Evolutionary conservation across 2,797 vertebrate species (phyloP).

Genomic region (Pelochelys cantorii): DNA sequence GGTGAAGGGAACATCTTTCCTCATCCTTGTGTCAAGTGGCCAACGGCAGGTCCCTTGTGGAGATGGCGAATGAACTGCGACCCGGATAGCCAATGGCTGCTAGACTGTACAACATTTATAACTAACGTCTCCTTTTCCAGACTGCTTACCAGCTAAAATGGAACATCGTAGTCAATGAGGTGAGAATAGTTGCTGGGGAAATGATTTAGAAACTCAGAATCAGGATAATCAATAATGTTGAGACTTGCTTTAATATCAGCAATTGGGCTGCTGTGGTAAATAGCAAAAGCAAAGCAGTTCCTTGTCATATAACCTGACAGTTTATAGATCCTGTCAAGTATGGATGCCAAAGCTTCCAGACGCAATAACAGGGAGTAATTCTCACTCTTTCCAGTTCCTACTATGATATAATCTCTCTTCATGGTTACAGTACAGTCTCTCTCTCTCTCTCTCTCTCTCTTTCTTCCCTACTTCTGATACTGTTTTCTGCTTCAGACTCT

Average conservation of each 20-base stretch:
- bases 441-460: background rate
- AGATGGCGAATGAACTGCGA: too few relatives aligned
- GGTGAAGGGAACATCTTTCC: too few relatives aligned
- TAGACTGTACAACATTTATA: background rate
- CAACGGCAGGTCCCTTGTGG: too few relatives aligned
- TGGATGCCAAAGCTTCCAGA: background rate
- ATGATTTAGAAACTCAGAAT: background rate
- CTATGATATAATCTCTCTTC: rapidly evolving
- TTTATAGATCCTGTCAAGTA: background rate
- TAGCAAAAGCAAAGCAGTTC: background rate
- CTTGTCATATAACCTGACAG: background rate
- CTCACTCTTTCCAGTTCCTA: background rate
- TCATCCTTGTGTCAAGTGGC: too few relatives aligned
- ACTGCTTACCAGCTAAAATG: background rate
- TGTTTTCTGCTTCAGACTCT: background rate
- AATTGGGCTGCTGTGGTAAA: background rate
- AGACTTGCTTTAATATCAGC: background rate
- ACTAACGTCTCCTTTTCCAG: background rate
- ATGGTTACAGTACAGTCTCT: background rate
- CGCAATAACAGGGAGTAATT: background rate
- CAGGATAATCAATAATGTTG: rapidly evolving
- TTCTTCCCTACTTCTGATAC: background rate
- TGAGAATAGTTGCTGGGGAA: background rate
- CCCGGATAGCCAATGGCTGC: too few relatives aligned
- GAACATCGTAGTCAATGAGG: background rate